Conservation (phyloP, 2,797 vertebrate species). For the Pygocentrus nattereri region DNA sequence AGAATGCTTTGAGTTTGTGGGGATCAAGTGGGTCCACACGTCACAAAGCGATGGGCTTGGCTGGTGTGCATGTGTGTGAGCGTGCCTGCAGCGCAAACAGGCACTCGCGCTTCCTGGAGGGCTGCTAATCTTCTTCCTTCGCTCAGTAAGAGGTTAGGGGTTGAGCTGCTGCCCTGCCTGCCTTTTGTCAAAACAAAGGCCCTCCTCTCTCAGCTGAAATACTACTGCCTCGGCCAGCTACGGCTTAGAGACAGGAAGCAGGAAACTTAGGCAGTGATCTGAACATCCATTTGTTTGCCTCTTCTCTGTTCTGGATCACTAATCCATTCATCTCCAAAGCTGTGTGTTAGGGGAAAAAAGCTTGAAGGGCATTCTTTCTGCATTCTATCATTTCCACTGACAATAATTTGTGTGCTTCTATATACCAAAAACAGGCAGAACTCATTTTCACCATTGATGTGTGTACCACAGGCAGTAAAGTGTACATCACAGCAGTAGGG, state of each 20-base stretch:
- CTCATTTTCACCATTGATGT: too few species aligned
- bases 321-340: background rate
- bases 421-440: too few species aligned
- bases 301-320: background rate
- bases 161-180: conserved; percentile 40
- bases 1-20: background rate
- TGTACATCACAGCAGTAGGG: too few species aligned
- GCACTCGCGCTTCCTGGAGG: conserved; percentile 46
- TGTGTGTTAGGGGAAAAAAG: too few species aligned
- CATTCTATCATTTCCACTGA: too few species aligned
- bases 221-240: conserved; percentile 22
- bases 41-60: background rate
- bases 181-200: conserved; percentile 50
- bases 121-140: conserved; percentile 68
- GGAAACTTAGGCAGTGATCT: conserved; percentile 21
- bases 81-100: conserved; percentile 20
- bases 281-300: background rate
- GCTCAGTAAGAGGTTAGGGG: conserved; percentile 46
- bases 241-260: conserved; percentile 11
- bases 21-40: conserved; percentile 39
- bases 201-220: conserved; percentile 41
- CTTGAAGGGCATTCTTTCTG: too few species aligned
- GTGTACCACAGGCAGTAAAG: too few species aligned
- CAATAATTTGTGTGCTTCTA: too few species aligned
- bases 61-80: conserved; percentile 39